Base-by-base conservation (phyloP, 2,888 invertebrate genomes). In the Aelia acuminata region DNA sequence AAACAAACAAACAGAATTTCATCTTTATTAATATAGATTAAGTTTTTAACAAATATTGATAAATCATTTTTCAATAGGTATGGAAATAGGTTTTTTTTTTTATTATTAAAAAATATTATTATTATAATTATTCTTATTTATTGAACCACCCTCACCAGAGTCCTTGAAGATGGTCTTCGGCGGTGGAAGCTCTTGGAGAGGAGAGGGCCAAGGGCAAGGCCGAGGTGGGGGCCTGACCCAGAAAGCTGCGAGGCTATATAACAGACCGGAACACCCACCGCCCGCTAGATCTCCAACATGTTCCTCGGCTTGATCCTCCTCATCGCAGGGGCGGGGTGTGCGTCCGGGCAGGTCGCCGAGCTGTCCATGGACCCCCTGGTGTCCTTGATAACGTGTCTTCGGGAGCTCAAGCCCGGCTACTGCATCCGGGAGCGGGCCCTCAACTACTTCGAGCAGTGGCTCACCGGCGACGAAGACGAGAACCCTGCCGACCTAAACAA, bases 401-500 rank as follows among this genome's bases (percentile, higher is more conserved):
- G 88, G 86, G 90, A 88, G 35, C 84, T 84, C 75, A 53, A 63
- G 48, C 90, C 90, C 26, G 90, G 89, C 84, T 89, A 88, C 85
- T 90, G 90, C 85, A 87, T 90, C 20, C 88, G 89, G 50, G 88
- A 88, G 84, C 26, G 90, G 50, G 90, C 90, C 20, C 70, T 90
- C 50, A 84, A 85, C 35, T 89, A 88, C 85, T 89, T 90, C 87
- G 90, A 90, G 87, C 85, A 87, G 15, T 90, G 90, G 90, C 70
- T 90, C 80, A 89, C 90, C 49, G 63, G 88, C 11, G 89, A 88
- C 22, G 90, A 89, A n/a, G 88, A 90, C 49, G 89, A 87, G 39
- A 88, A 89, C n/a, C 88, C 87, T 47, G 90, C 87, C 26, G 70
- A 84, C 7, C 39, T 70, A 1, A 70, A 85, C 47, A 89, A 89